Evolutionary conservation across 2,797 vertebrate species (phyloP), one percentile per base, ranked within the genome.

Genomic region (Parauchenoglanis punctatus): DNA sequence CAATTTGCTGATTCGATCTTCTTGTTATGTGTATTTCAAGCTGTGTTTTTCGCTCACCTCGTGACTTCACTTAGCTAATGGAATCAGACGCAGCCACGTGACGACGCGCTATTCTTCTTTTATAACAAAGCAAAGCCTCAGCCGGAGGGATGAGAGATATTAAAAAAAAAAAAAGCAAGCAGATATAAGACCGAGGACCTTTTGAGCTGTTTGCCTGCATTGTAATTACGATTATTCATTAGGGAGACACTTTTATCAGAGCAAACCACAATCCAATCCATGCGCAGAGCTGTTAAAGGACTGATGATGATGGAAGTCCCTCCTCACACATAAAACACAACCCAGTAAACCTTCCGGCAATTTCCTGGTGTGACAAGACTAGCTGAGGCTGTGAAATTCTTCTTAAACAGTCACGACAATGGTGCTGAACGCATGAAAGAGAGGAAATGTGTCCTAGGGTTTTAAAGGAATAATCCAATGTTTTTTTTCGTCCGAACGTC

Each of bases 1-100:
- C 59, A 28, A 56, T 72, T 46, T 58, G 75, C 86, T 85, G 84
- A 90, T 91, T 89, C 40, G 88, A 91, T 91, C 87, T 89, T 88
- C 91, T 91, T 54, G 58, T 92, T 91, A 91, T 4, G 46, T 86
- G 84, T 90, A 91, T 92, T 92, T 92, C 67, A 67, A 87, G 90
- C 88, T 28, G 85, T 80, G 68, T 91, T 90, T 91, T 86, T 84
- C 83, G 31, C 63, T 77, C 87, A 75, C 78, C 89, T 89, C 88
- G 89, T 93, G 92, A 92, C 87, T 91, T 89, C 88, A 88, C 77
- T 92, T 91, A 90, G 88, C 81, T 92, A 91, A 92, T 88, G 40
- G 52, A 89, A 92, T 91, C 87, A 88, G 56, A 63, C 35, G 15
- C 18, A 40, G 56, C 31, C 20, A 54, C 84, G 83, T 84, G 86